A percentile compares a stretch with the other conserved stretches of the same genome.
Evolutionary conservation across 2,888 invertebrate species (phyloP).

Genomic region (Tipula helvola): DNA sequence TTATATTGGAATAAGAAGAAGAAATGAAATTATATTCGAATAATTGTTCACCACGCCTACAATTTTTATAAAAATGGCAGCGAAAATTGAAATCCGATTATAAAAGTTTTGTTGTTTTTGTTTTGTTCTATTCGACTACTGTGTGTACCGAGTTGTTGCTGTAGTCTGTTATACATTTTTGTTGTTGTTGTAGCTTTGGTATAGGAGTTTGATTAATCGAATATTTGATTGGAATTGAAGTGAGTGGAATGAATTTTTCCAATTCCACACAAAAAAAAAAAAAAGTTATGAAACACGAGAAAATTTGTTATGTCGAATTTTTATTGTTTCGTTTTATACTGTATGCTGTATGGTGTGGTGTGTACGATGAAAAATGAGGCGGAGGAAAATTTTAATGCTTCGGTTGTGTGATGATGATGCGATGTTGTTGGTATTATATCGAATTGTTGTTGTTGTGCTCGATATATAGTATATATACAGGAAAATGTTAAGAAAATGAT

Average conservation of each 20-base stretch:
- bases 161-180: constrained; percentile 4
- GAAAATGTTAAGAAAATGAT: background rate
- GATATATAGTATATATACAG: background rate
- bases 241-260: background rate
- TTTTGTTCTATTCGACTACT: background rate
- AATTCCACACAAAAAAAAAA: background rate
- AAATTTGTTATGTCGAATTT: background rate
- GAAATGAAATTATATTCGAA: background rate
- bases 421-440: background rate
- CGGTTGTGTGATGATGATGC: background rate
- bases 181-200: background rate
- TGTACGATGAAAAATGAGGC: background rate
- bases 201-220: constrained; percentile 4
- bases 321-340: background rate
- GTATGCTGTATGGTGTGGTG: background rate
- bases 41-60: background rate
- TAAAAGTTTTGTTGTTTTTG: background rate
- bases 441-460: background rate
- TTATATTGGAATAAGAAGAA: background rate
- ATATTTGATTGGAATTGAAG: constrained; percentile 4
- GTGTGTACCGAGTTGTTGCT: background rate
- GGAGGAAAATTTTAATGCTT: background rate
- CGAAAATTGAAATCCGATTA: constrained; percentile 7
- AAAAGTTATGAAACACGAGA: background rate
- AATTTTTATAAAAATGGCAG: constrained; percentile 8